Evolutionary conservation across 92 coral and sea anemone genomes (phyloP), one percentile per base, ranked within the genome.

Genomic region (Porites rus): DNA sequence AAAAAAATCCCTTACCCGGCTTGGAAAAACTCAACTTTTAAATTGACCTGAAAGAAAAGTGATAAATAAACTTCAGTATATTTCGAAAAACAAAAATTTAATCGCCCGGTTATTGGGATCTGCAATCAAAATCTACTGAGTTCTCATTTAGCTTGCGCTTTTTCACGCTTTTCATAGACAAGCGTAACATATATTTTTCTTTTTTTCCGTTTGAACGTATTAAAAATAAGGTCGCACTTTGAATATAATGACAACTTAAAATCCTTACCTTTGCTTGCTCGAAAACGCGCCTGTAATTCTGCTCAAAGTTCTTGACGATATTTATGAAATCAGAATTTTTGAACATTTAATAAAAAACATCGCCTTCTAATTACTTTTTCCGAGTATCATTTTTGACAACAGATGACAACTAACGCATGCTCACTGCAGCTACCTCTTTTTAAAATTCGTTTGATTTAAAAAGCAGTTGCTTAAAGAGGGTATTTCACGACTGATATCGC

Each of bases 341-440:
- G 72, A 72, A 78, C 65, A 63, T 78, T 78, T 20, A 63, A 63
- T 64, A 68, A 64, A 46, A 64, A 59, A 31, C 21, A 28, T 22
- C 8, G 22, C 66, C 46, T 24, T 19, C 25, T 18, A 17, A 1
- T 78, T 9, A 50, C 16, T 31, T 63, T 22, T 19, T 10, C 11
- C 61, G 13, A 46, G 51, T 31, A 62, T 28, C 12, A 4, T 60
- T 78, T 28, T n/a, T n/a, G n/a, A n/a, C n/a, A n/a, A n/a, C n/a
- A n/a, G n/a, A n/a, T 78, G 71, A 78, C 83, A 64, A 11, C 31
- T 46, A 10, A 50, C 50, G 71, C 28, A 8, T n/a, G 69, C 69
- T n/a, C 6, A 28, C 69, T n/a, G 2, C 7, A 65, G 22, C 8
- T 62, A 2, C n/a, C 22, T 62, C n/a, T 10, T 16, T 14, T 62